Conservation (phyloP, 2,888 invertebrate genomes). For the Imbricaverruca yamaguchii region DNA sequence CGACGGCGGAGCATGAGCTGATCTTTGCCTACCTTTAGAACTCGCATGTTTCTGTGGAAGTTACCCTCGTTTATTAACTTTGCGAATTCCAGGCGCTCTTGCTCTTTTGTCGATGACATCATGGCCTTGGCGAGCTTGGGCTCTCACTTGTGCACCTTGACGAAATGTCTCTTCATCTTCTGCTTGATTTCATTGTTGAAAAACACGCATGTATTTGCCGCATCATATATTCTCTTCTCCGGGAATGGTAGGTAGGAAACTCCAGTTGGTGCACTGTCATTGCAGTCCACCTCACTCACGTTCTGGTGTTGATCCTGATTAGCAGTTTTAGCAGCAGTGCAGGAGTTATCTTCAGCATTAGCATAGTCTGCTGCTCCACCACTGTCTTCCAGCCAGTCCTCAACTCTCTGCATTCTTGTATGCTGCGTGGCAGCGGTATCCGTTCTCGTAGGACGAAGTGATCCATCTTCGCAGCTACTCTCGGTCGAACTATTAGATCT, state of each 20-base stretch:
- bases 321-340: no score
- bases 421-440: conserved; percentile 13
- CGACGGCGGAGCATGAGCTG: neutral
- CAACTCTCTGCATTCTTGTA: no score
- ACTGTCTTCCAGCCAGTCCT: no score
- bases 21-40: neutral
- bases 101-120: neutral
- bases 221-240: neutral
- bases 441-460: no score
- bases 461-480: no score
- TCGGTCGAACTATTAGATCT: no score
- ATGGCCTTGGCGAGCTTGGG: neutral
- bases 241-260: neutral
- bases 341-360: no score
- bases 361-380: no score
- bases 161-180: neutral
- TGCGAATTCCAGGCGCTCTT: neutral
- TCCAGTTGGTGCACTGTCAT: neutral
- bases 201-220: neutral
- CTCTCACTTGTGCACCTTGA: neutral
- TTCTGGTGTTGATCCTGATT: no score
- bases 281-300: no score
- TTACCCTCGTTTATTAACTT: neutral
- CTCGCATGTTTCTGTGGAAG: neutral
- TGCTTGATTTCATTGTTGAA: neutral